Base-by-base conservation (phyloP, 2,113 vertebrate genomes). In the Gulo gulo region DNA sequence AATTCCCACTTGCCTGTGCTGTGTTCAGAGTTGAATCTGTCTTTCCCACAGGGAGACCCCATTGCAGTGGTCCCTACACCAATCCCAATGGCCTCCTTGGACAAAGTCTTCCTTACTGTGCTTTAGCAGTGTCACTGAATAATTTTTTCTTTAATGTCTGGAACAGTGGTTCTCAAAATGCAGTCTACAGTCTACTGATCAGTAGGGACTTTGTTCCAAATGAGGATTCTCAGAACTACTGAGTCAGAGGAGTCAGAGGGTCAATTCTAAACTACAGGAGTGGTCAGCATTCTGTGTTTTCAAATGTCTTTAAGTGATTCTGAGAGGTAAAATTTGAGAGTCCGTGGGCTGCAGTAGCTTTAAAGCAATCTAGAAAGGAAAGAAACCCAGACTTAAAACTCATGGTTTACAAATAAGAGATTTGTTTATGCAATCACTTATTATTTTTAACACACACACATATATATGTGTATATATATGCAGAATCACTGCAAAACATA, bases 401-500 rank as follows among this genome's bases (percentile, higher is more conserved):
- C 52, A 65, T 16, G 34, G n/a, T 96, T 96, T 95, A 92, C 55
- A 88, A 97, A 81, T 71, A 82, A 97, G 78, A 91, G 52, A 79
- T 81, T 9, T 97, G 85, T 97, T 98, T 97, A 92, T 97, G n/a
- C 34, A 82, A 47, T 95, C 76, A 67, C 63, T 95, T 87, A 95
- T 96, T 97, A 96, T 94, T 95, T 92, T 97, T 95, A 84, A 84
- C 92, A 88, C 84, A 76, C 16, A 67, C 42, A 78, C 13, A 76
- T 39, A 29, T 31, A 78, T 29, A 67, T 90, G 84, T 73, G 87
- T 83, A 97, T 97, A 69, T 73, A 76, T 76, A 96, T 90, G 52
- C 73, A 93, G 92, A 69, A 95, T 95, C 31, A 81, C 94, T 96
- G 97, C 71, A 97, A 95, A 97, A 88, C 87, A 95, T 50, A 50